Conservation (phyloP, 2,113 vertebrate species). For the Nipponia nippon region DNA sequence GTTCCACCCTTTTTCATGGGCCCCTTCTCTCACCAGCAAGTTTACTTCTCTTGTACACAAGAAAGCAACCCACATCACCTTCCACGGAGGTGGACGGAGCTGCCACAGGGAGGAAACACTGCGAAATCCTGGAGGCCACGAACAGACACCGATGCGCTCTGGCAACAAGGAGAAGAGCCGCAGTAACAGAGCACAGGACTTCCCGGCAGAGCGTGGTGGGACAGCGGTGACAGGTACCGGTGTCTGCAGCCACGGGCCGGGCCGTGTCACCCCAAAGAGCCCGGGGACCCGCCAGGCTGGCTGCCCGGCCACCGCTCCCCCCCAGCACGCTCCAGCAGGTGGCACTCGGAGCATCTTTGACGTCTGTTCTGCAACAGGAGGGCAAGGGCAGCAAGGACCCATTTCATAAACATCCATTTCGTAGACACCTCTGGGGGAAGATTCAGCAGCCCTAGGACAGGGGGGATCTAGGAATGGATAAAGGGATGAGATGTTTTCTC, state of each 20-base stretch:
- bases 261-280: background rate
- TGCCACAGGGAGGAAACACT: background rate
- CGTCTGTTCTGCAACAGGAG: accelerated
- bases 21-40: background rate
- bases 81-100: background rate
- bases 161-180: background rate
- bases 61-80: background rate
- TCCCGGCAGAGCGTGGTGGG: background rate
- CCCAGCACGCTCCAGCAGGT: slow-evolving; percentile 33
- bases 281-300: background rate
- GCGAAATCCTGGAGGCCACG: background rate
- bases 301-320: background rate
- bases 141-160: background rate
- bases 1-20: background rate
- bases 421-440: background rate
- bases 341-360: slow-evolving; percentile 22
- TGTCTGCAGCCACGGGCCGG: background rate
- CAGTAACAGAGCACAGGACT: background rate
- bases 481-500: background rate
- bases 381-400: background rate
- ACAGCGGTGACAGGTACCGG: background rate
- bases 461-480: background rate
- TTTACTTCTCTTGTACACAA: background rate
- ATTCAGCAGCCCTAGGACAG: background rate
- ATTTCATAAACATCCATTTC: background rate